phyloP scores from a whole-genome alignment of 2,113 vertebrate genomes.

The Myotis lucifugus region DNA sequence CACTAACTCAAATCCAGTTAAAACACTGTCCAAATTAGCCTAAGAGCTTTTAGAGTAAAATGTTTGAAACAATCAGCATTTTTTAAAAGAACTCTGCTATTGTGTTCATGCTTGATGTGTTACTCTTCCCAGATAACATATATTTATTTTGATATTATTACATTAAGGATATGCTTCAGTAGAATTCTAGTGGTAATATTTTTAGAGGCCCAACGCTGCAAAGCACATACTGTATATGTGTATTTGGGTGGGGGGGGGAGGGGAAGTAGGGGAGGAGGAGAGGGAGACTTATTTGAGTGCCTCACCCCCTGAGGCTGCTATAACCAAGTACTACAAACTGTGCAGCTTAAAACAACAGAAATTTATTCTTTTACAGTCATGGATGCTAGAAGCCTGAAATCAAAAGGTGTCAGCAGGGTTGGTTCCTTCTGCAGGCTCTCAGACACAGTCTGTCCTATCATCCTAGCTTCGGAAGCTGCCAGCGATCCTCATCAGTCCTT shows the following conservation, averaged over 20 bases:
- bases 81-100: slow-evolving; percentile 13
- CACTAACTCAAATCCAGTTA: slow-evolving; percentile 50
- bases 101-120: slow-evolving; percentile 14
- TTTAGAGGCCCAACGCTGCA: background rate
- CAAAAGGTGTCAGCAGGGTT: background rate
- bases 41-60: slow-evolving; percentile 16
- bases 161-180: background rate
- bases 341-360: slow-evolving; percentile 30
- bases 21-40: slow-evolving; percentile 45
- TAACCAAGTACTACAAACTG: background rate
- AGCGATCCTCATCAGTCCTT: background rate
- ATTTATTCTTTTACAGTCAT: background rate
- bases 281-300: background rate
- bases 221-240: background rate
- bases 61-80: slow-evolving; percentile 39
- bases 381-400: background rate
- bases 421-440: background rate
- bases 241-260: too few species aligned
- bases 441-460: background rate
- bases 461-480: background rate
- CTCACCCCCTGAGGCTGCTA: background rate
- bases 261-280: fast-evolving
- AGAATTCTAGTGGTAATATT: background rate
- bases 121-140: background rate
- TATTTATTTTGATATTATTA: slow-evolving; percentile 46